A percentile compares a stretch with the other conserved stretches of the same genome.
Evolutionary conservation across 2,888 invertebrate species (phyloP).

Genomic region (Hesperia comma): DNA sequence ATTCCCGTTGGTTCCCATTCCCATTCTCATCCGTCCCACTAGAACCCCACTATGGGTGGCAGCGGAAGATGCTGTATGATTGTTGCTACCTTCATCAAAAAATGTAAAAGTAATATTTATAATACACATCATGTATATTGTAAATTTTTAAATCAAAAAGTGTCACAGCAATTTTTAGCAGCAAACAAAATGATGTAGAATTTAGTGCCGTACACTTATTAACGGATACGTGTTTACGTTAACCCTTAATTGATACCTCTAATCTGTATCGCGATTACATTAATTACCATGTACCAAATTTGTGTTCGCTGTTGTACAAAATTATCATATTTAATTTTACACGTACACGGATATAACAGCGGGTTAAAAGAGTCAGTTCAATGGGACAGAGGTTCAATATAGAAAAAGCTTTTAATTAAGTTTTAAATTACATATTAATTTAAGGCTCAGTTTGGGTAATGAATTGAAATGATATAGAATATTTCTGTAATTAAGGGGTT

Average conservation of each 20-base stretch:
- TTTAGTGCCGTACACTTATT: conserved; percentile 14
- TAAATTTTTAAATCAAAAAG: no score
- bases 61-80: no score
- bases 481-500: no score
- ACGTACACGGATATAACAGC: background rate
- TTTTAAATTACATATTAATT: no score
- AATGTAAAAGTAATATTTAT: no score
- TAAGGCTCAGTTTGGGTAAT: no score
- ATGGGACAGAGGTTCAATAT: background rate
- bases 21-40: no score
- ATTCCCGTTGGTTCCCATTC: no score
- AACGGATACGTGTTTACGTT: conserved; percentile 8
- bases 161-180: background rate
- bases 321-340: conserved; percentile 6
- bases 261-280: background rate
- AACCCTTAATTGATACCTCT: conserved; percentile 14
- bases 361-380: background rate
- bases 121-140: no score
- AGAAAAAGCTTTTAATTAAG: background rate
- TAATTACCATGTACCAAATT: background rate
- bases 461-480: no score
- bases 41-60: no score
- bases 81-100: no score
- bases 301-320: background rate
- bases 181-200: conserved; percentile 3